Evolutionary conservation across 2,113 vertebrate genomes (phyloP), one percentile per base, ranked within the genome.

Genomic region (Gymnorhina tibicen): DNA sequence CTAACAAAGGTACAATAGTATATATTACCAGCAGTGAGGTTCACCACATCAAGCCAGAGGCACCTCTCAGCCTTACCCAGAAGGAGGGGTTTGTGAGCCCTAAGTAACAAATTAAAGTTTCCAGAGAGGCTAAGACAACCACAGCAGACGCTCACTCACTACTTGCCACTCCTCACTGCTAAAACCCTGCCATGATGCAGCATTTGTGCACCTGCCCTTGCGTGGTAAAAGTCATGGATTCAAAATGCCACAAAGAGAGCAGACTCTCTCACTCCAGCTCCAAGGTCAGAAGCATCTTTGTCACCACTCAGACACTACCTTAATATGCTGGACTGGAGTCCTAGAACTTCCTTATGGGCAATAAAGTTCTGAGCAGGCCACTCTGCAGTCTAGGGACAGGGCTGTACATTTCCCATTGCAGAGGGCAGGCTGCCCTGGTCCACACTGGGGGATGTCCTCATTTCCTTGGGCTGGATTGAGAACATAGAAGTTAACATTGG

Each of bases 1-100:
- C 37, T 58, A 39, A 28, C 11, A 78, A 32, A 35, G 0, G 0
- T 26, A 28, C 16, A 41, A 6, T 17, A 20, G 2, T 33, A 26
- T 11, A 21, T n/a, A 44, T 41, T 16, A 42, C 1, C 27, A 32
- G 12, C 17, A 74, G 26, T 17, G 27, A 77, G 7, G 26, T 42
- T 72, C 18, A 67, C 21, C 30, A 62, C 0, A 0, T 27, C 39
- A 22, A 46, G 5, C 6, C 7, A 75, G 50, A 69, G 15, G 15
- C 30, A 8, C 3, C 8, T 63, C 10, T 58, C 37, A 56, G 9
- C 15, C 17, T 68, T 52, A 72, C 13, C 13, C 13, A 52, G 20
- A 37, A 37, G 27, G 22, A 60, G 16, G 6, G 24, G 6, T 23
- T 76, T 52, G 26, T 72, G 47, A 85, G 12, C 8, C 26, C 19